Evolutionary conservation across 2,888 invertebrate genomes (phyloP).

Genomic region (Archips xylosteana): DNA sequence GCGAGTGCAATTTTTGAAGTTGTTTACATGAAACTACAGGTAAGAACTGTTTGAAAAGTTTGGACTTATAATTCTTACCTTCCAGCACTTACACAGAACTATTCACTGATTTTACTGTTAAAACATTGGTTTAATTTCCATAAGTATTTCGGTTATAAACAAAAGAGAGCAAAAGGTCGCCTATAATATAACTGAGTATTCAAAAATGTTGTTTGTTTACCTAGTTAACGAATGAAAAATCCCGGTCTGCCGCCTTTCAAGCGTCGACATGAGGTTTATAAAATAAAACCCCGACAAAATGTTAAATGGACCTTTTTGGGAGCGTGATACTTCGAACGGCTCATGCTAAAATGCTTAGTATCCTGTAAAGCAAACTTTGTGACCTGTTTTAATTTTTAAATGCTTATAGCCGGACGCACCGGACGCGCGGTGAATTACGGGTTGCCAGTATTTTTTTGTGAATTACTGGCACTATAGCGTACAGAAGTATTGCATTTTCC

Average conservation of each 20-base stretch:
- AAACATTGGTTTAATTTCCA: too few species aligned
- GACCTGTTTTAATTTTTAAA: slow-evolving; percentile 28
- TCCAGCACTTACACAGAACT: too few species aligned
- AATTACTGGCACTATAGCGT: slow-evolving; percentile 5
- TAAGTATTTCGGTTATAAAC: too few species aligned
- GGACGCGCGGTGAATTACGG: slow-evolving; percentile 25
- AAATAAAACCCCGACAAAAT: slow-evolving; percentile 16
- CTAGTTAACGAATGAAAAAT: background rate
- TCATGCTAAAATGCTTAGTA: slow-evolving; percentile 24
- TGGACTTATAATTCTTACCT: too few species aligned
- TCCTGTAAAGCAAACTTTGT: slow-evolving; percentile 26
- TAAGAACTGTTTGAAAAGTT: background rate
- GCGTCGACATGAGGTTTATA: background rate
- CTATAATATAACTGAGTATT: background rate
- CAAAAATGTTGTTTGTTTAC: background rate
- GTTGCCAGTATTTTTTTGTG: slow-evolving; percentile 20
- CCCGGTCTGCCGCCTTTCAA: slow-evolving; percentile 4
- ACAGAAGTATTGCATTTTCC: background rate
- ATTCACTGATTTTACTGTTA: too few species aligned
- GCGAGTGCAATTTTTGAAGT: background rate
- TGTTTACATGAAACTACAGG: background rate
- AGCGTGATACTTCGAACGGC: slow-evolving; percentile 21
- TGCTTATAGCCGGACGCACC: slow-evolving; percentile 18
- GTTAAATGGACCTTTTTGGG: slow-evolving; percentile 15
- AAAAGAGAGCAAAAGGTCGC: background rate